Base-by-base conservation (phyloP, 2,113 vertebrate species). In the Noturus placidus region DNA sequence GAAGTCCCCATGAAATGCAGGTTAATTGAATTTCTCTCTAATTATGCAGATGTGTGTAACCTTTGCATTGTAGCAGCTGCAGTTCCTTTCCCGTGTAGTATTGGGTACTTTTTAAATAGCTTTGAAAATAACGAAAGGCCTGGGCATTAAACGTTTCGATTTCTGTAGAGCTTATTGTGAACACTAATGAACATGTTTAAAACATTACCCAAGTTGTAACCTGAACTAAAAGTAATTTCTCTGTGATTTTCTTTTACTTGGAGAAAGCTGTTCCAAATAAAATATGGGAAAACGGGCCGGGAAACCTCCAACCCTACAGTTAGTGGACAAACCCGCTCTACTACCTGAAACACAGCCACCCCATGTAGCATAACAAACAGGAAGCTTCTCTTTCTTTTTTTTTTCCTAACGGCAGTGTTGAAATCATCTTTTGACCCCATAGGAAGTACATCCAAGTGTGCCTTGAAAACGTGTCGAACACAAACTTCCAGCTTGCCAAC, bases 381-480 rank as follows among this genome's bases (percentile, higher is more conserved):
- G 20, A 74, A 10, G n/a, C n/a, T n/a, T n/a, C n/a, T n/a, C 30
- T 50, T 59, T 80, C 57, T 27, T 46, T 42, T 46, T 46, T 5
- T 7, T 38, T 38, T 7, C 42, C 3, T 46, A 30, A 80, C 13
- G 52, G 52, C 52, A 57, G 30, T 81, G 8, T 35, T 59, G 2
- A 35, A 59, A 59, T 59, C 2, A 22, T 81, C 56, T 57, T 81
- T 35, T 76, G 20, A 56, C 83, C 77, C 52, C 92, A 89, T 94
- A 99, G 98, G 95, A 99, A 99, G 87, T 99, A 97, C 13, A 91
- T 99, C 91, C 98, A 99, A 92, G 95, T 99, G 89, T 97, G 97
- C 72, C 92, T 99, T 83, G 96, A 97, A 93, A 99, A 99, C 80
- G 94, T 98, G 92, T 99, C 97, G 0, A 96, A 97, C 25, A 93